Evolutionary conservation across 1,140 invertebrate genomes (phyloP), one percentile per base, ranked within the genome.

Genomic region (Diorhabda sublineata): DNA sequence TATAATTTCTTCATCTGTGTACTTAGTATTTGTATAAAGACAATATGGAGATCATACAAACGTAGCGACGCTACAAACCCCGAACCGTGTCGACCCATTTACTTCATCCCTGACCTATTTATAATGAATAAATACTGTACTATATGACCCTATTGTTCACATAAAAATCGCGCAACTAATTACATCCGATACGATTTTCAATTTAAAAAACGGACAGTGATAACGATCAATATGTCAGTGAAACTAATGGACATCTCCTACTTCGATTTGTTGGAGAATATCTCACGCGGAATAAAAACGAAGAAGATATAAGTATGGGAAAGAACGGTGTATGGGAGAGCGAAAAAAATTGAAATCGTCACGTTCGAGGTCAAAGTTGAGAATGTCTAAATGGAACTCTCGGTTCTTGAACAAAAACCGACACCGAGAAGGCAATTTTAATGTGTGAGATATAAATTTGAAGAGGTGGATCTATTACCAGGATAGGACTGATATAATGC

Each of bases 361-460:
- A 63, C 61, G 61, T 63, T 63, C 44, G 45, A 42, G 42, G 61
- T 63, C 58, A 60, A 60, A 60, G 58, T 60, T 60, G 58, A 60
- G 58, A 42, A 60, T 60, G 11, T 42, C 47, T 52, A 8, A 52
- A n/a, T 52, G 47, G 47, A n/a, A 52, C 47, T 52, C 47, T 52
- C 47, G 47, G n/a, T 52, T 52, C 47, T 26, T 52, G 47, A 52
- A 52, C 47, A 52, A 52, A 52, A 52, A 26, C 6, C 47, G 47
- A n/a, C 47, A 52, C 4, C 47, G 47, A 52, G 47, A 52, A 52
- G 47, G 47, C 47, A 4, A 52, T 52, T 52, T 52, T 52, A 6
- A n/a, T n/a, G 47, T 52, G 47, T 52, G 47, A 52, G 47, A n/a
- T 52, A 52, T 52, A n/a, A 52, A 8, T 52, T 52, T 52, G n/a